Base-by-base conservation (phyloP, 2,888 invertebrate genomes). In the Euphydryas editha region DNA sequence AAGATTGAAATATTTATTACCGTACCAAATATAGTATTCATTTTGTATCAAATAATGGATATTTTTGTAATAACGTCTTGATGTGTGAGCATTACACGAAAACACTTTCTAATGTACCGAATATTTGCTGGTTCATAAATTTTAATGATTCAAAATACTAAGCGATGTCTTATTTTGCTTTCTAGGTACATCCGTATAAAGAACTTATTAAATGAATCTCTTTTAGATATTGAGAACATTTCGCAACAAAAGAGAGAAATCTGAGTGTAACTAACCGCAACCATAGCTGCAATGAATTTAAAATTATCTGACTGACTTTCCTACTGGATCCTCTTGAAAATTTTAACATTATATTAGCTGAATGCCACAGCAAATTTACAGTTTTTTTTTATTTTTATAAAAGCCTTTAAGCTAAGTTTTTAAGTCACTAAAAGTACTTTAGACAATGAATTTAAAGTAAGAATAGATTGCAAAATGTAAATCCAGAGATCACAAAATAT, bases 301-400 rank as follows among this genome's bases (percentile, higher is more conserved):
- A 56, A 51, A 18, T 30, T 54, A 30, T 47, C 18, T 49, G 49
- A 58, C 13, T 30, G 17, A 15, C 49, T 58, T 58, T 63, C 49
- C 17, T 36, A 17, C 17, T 10, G 30, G 11, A 10, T 17, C 17
- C n/a, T 10, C 17, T 54, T 59, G 37, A 18, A 15, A 51, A 86
- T 83, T 57, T 54, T 55, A 63, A 67, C 15, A 20, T 46, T 18
- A 42, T n/a, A 46, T 46, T 30, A 30, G 30, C 30, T 30, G 5
- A 30, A 30, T 30, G 0, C 30, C 8, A 30, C 30, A 2, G 30
- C 8, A 30, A 30, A 8, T 30, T 7, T 8, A 30, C 5, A 30
- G 30, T 2, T 30, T 30, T 30, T 30, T n/a, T n/a, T n/a, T n/a
- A n/a, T n/a, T n/a, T n/a, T n/a, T n/a, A n/a, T 4, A 30, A 30